phyloP scores from a whole-genome alignment of 2,113 vertebrate species.

The Cottus gobio region DNA sequence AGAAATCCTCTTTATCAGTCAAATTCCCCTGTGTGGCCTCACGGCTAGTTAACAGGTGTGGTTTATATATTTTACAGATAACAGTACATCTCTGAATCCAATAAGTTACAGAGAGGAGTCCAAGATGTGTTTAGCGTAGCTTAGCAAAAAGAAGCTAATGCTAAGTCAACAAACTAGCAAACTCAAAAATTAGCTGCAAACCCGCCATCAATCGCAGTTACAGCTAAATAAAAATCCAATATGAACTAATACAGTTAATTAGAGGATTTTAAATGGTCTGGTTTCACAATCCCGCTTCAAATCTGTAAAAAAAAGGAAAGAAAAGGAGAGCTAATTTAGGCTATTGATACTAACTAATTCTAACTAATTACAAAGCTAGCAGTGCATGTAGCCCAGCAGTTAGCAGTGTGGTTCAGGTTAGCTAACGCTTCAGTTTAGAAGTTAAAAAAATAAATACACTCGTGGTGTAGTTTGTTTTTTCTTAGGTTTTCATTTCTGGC shows the following conservation, averaged over 20 bases:
- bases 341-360: background rate
- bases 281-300: background rate
- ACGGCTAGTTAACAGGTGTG: background rate
- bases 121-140: slow-evolving; percentile 1
- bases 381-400: background rate
- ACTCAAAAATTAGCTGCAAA: background rate
- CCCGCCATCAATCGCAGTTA: background rate
- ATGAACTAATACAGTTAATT: background rate
- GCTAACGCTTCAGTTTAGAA: no score
- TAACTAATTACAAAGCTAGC: background rate
- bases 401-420: background rate
- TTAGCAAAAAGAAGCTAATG: slow-evolving; percentile 7
- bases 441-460: no score
- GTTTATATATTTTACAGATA: background rate
- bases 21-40: background rate
- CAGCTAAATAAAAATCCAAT: background rate
- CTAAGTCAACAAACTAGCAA: background rate
- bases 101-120: background rate
- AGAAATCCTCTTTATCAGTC: background rate
- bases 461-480: no score
- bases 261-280: background rate
- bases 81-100: background rate
- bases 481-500: no score
- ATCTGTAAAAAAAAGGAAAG: background rate
- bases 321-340: background rate